Conservation (phyloP, 2,113 vertebrate species). For the Camelus bactrianus region DNA sequence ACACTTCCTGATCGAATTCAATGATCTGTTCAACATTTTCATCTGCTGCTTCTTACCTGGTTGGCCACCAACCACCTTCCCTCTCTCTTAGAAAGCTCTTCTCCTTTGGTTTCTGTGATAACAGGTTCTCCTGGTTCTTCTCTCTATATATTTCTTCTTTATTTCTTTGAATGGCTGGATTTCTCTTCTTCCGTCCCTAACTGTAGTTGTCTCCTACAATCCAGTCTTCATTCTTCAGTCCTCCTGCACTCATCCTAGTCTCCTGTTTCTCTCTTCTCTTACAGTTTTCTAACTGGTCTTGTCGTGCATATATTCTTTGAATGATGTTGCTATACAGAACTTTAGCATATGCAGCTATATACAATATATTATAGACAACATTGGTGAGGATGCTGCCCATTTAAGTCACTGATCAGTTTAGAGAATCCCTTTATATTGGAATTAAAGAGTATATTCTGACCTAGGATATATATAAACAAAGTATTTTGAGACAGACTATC, state of each 20-base stretch:
- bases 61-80: neutral
- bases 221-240: neutral
- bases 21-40: neutral
- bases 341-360: neutral
- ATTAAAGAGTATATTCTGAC: neutral
- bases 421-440: neutral
- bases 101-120: neutral
- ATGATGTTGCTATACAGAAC: neutral
- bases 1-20: neutral
- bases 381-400: neutral
- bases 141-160: neutral
- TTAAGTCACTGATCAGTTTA: neutral
- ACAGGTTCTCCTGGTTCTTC: neutral
- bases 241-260: neutral
- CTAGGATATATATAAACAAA: neutral
- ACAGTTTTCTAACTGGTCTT: neutral
- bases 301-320: neutral
- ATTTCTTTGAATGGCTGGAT: neutral
- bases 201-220: slow-evolving; percentile 2
- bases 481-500: neutral
- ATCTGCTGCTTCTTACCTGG: neutral
- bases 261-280: neutral
- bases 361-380: neutral
- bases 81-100: neutral
- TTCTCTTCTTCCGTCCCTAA: neutral